Evolutionary conservation across 2,888 invertebrate species (phyloP).

Genomic region (Eupeodes latifasciatus): DNA sequence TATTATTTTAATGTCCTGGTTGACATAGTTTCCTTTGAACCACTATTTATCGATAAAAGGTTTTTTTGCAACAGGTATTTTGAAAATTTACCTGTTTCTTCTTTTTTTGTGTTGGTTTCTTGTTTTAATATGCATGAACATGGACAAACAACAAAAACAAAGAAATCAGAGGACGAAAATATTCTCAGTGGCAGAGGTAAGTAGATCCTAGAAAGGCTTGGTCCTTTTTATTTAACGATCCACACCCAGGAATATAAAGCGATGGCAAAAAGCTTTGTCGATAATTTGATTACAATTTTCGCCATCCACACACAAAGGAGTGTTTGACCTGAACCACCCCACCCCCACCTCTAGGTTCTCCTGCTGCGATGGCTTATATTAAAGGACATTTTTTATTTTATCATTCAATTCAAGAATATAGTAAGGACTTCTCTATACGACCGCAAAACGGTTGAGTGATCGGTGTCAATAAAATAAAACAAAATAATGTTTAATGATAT

Average conservation of each 20-base stretch:
- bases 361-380: background rate
- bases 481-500: slow-evolving; percentile 56
- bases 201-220: slow-evolving; percentile 51
- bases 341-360: no score
- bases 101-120: background rate
- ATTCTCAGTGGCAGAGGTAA: no score
- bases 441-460: slow-evolving; percentile 57
- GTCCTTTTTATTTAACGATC: slow-evolving; percentile 42
- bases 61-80: slow-evolving; percentile 58
- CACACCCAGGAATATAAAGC: slow-evolving; percentile 61
- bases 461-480: slow-evolving; percentile 62
- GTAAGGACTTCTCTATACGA: background rate
- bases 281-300: slow-evolving; percentile 74
- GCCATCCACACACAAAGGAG: slow-evolving; percentile 60
- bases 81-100: background rate
- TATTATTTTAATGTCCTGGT: slow-evolving; percentile 45
- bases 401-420: slow-evolving; percentile 31
- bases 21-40: slow-evolving; percentile 22
- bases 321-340: slow-evolving; percentile 20
- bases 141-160: slow-evolving; percentile 17
- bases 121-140: slow-evolving; percentile 3
- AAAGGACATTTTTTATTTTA: slow-evolving; percentile 36
- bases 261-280: slow-evolving; percentile 45
- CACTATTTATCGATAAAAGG: slow-evolving; percentile 36
- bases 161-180: background rate